phyloP scores from a whole-genome alignment of 2,888 invertebrate genomes.

The Ashinkailepas kermadecensis region DNA sequence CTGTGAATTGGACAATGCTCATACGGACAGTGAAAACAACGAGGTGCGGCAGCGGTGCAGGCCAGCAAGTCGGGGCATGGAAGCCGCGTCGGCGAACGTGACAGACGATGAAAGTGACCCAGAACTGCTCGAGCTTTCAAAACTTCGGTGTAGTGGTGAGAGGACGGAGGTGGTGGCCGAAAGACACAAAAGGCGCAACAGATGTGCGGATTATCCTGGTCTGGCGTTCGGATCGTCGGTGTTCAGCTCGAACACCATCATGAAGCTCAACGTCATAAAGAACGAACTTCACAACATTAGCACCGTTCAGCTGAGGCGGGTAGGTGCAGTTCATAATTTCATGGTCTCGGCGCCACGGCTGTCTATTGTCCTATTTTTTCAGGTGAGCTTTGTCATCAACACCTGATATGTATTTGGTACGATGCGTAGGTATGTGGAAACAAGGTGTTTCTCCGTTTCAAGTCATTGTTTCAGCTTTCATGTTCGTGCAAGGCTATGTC shows the following conservation, averaged over 20 bases:
- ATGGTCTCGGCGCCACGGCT: too few species aligned
- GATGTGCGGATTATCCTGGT: conserved; percentile 88
- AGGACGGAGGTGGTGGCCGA: conserved; percentile 67
- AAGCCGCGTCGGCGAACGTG: not conserved
- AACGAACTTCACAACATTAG: conserved; percentile 97
- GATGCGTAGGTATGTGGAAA: too few species aligned
- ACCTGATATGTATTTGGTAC: too few species aligned
- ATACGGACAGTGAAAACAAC: conserved; percentile 27
- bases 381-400: too few species aligned
- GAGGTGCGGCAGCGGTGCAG: conserved; percentile 15
- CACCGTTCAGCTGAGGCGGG: conserved; percentile 93
- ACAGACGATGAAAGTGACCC: conserved; percentile 48
- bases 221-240: conserved; percentile 80
- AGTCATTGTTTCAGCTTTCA: too few species aligned
- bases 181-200: conserved; percentile 50
- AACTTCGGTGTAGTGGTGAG: conserved; percentile 79
- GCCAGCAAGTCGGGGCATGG: conserved; percentile 29
- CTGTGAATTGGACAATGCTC: conserved; percentile 29
- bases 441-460: too few species aligned
- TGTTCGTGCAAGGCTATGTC: too few species aligned
- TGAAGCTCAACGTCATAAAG: conserved; percentile 93
- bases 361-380: too few species aligned
- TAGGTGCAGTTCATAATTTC: conserved; percentile 50
- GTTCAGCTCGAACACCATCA: conserved; percentile 93
- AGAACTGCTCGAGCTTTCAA: conserved; percentile 61